Evolutionary conservation across 2,113 vertebrate species (phyloP), one percentile per base, ranked within the genome.

Genomic region (Baryphthengus martii): DNA sequence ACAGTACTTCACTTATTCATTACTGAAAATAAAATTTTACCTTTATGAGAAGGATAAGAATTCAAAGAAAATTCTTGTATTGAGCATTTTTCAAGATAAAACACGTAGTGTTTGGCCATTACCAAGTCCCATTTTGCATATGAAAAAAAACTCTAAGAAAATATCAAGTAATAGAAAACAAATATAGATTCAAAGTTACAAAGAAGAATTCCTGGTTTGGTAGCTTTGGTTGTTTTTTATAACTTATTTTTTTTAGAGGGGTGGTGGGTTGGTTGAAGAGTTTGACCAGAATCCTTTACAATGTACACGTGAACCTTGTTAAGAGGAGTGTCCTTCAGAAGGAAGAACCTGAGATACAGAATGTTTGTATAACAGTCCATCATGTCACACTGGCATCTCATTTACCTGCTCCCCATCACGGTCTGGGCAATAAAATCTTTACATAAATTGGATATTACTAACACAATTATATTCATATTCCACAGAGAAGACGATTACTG

Each of bases 391-490:
- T 16, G 50, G 21, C 39, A 65, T 11, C 11, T 53, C 28, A 71
- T 71, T 42, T 59, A 63, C 26, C 50, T 3, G 0, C n/a, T 35
- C 18, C 13, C n/a, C 77, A 71, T 28, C 33, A n/a, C 55, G 13
- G 44, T 17, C 33, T 11, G 28, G 56, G 33, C 72, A 74, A 33
- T 71, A 40, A 80, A 55, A 55, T 45, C 71, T 79, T 56, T 16
- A 84, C 0, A 0, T 14, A n/a, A 62, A 67, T 61, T 42, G 18
- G 17, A 33, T 71, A 80, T 66, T 39, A 31, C 29, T 4, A 21
- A 35, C 35, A 59, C 13, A 37, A 37, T 56, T 62, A 63, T 23
- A 42, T 52, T 65, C 33, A 10, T n/a, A n/a, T 37, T 78, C 40
- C 81, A 56, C 21, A 47, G 26, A 81, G 31, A 65, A 44, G 19